These are phyloP conservation scores for Cordilura impudica DNA, from an alignment of 2,888 invertebrate species.

Conservation along the genomic window DNA sequence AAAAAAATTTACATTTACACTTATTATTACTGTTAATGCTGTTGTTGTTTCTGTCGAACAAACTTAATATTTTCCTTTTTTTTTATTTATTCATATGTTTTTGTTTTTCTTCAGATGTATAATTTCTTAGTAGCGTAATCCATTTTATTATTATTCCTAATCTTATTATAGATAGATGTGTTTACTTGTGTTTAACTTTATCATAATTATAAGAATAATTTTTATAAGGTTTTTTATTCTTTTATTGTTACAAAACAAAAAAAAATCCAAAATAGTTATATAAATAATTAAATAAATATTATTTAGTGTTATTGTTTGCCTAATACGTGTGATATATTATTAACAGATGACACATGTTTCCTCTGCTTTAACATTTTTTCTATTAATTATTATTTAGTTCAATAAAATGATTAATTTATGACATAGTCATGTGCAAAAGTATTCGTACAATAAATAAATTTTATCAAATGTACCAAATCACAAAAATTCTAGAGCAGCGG, in stretches of 20 bases:
- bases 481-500: no score
- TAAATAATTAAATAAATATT: not conserved
- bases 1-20: not conserved
- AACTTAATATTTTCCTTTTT: conserved; percentile 6
- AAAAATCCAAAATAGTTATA: not conserved
- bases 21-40: not conserved
- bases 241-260: not conserved
- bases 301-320: not conserved
- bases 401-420: not conserved
- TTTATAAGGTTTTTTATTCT: not conserved
- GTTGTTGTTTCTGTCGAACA: not conserved
- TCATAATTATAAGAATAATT: not conserved
- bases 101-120: not conserved
- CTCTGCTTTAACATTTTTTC: not conserved
- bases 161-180: not conserved
- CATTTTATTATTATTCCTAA: not conserved
- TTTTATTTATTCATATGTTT: not conserved
- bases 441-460: no score
- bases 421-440: no score
- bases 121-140: not conserved
- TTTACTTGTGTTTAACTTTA: not conserved
- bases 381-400: not conserved
- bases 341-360: conserved; percentile 16
- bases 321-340: conserved; percentile 14
- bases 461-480: no score